These are phyloP conservation scores for Marmota monax DNA, from an alignment of 2,113 vertebrate genomes.

Conservation along the genomic window DNA sequence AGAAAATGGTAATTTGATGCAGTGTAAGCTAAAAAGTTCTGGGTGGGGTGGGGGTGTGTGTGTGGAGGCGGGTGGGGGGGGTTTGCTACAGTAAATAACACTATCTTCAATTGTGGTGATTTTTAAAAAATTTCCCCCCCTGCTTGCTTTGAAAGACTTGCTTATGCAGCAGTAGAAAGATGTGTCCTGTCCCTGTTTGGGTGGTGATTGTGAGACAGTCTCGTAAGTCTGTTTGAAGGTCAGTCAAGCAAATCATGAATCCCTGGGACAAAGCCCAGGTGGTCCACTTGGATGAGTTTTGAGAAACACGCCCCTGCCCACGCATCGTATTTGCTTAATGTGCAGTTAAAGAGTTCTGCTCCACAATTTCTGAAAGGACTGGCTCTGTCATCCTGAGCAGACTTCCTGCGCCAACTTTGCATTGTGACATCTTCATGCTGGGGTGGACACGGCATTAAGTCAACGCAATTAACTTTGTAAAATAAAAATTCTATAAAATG, in stretches of 20 bases:
- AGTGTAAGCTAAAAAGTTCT: neutral
- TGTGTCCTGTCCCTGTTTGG: slow-evolving; percentile 44
- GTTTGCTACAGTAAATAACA: neutral
- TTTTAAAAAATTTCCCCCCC: neutral
- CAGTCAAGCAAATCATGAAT: slow-evolving; percentile 20
- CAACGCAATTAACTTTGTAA: neutral
- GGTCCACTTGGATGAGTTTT: neutral
- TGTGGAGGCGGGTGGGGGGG: neutral
- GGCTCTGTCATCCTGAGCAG: neutral
- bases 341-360: neutral
- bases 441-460: neutral
- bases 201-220: neutral
- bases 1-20: slow-evolving; percentile 56
- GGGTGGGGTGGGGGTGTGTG: neutral
- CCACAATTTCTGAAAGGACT: neutral
- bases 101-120: neutral
- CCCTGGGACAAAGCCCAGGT: neutral
- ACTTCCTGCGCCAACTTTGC: neutral
- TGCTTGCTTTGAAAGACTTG: neutral
- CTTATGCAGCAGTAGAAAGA: neutral
- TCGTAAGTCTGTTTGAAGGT: slow-evolving; percentile 6
- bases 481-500: neutral
- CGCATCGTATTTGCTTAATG: neutral
- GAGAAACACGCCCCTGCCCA: neutral
- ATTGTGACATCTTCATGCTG: neutral